Base-by-base conservation (phyloP, 1,140 invertebrate species). In the Uloborus diversus region DNA sequence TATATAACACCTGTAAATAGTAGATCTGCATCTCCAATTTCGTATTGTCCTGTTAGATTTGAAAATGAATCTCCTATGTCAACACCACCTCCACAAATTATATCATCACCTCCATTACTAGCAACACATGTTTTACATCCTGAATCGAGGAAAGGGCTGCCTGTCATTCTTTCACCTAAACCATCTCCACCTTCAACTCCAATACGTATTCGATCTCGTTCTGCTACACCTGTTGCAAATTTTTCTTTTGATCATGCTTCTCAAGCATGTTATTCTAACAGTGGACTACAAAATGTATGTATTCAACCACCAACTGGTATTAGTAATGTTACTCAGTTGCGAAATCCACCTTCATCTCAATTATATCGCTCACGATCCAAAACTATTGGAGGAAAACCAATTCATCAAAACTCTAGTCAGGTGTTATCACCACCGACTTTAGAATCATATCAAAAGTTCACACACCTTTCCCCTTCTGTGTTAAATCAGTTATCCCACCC, bases 71-170 rank as follows among this genome's bases (percentile, higher is more conserved):
- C 76, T 33, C 65, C 76, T 3, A n/a, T 32, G 9, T 49, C 53
- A 5, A 79, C 73, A 14, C 73, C 57, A n/a, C 65, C 73, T 57
- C 73, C 73, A 13, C 73, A 64, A 78, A 78, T 53, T 13, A 56
- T 78, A 35, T 78, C 73, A 13, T 51, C 73, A n/a, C 62, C 73
- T 20, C 57, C 57, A 61, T 51, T 32, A 28, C 53, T 75, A 53
- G 9, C 27, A 51, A 7, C 61, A 25, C 28, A 78, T 56, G 20
- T 65, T 4, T 64, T 78, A 28, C 62, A 66, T 23, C 73, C 73
- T 20, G 73, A 78, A 53, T 35, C 42, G 2, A 62, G 49, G 27
- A 27, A 49, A 17, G 76, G 76, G 20, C 33, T 69, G 17, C 64
- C 65, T 17, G 27, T 68, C 17, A 25, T 61, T 11, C 49, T 68